Conservation (phyloP, 1,140 invertebrate genomes). For the Euura lappo region DNA sequence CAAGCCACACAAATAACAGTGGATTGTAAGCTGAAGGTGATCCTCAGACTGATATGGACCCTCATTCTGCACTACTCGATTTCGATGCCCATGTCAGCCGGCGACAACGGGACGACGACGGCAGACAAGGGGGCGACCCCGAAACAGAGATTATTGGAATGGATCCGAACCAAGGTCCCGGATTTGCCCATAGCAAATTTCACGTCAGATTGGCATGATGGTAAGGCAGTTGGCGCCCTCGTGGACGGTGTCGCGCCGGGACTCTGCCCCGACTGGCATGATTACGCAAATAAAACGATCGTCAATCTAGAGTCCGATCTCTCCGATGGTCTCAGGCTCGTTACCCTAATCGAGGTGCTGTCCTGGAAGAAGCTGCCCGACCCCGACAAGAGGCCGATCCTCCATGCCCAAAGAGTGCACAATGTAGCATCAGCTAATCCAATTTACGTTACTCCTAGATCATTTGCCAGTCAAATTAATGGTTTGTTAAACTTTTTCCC, state of each 20-base stretch:
- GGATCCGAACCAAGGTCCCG: constrained; percentile 87
- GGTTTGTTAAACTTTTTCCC: no score
- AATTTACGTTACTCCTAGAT: no score
- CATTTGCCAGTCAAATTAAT: no score
- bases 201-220: constrained; percentile 93
- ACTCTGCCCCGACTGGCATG: constrained; percentile 89
- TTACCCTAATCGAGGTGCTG: no score
- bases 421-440: no score
- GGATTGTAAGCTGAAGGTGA: constrained; percentile 90
- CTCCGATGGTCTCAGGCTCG: constrained; percentile 88
- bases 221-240: constrained; percentile 87
- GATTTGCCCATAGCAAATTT: constrained; percentile 91
- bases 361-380: no score
- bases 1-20: no score
- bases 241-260: constrained; percentile 90
- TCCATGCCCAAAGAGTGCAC: no score
- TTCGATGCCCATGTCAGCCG: constrained; percentile 92
- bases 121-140: constrained; percentile 77
- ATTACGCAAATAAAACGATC: constrained; percentile 86
- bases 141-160: constrained; percentile 87
- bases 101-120: constrained; percentile 68
- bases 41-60: constrained; percentile 95
- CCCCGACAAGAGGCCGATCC: no score
- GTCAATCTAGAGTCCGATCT: constrained; percentile 85
- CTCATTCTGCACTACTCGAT: constrained; percentile 96